A percentile compares a stretch with the other conserved stretches of the same genome.
These are phyloP conservation scores for Ochropleura leucogaster DNA, from an alignment of 2,888 invertebrate species.

Conservation along the genomic window DNA sequence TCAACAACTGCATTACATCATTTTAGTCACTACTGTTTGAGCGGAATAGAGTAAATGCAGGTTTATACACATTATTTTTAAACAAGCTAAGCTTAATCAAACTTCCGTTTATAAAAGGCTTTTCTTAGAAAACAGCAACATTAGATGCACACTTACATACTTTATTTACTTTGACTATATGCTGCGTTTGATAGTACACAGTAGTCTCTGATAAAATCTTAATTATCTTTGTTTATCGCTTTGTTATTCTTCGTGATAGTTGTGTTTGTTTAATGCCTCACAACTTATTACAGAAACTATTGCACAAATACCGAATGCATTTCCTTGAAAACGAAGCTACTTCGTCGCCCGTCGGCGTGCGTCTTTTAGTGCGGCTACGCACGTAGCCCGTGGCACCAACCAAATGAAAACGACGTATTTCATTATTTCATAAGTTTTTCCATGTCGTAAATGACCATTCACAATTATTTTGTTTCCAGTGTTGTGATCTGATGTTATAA, in stretches of 20 bases:
- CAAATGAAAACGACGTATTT: not conserved
- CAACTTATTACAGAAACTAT: conserved; percentile 13
- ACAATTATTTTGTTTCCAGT: too few relatives aligned
- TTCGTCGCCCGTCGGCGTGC: not conserved
- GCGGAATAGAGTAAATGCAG: conserved; percentile 20
- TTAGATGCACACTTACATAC: conserved; percentile 47
- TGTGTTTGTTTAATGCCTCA: conserved; percentile 52
- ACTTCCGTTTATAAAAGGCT: conserved; percentile 48
- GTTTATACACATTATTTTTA: conserved; percentile 16
- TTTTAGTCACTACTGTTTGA: conserved; percentile 37
- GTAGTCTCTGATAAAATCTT: conserved; percentile 62
- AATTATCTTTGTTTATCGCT: conserved; percentile 50
- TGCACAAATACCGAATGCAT: conserved; percentile 9
- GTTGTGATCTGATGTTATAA: too few relatives aligned
- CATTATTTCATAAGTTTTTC: conserved; percentile 3
- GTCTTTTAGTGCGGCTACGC: not conserved
- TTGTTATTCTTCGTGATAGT: conserved; percentile 46
- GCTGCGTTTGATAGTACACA: conserved; percentile 46
- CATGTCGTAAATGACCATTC: not conserved
- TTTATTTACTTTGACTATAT: conserved; percentile 59
- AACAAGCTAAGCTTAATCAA: conserved; percentile 18
- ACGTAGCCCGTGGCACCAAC: not conserved
- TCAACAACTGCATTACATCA: conserved; percentile 6
- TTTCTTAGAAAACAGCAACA: conserved; percentile 58
- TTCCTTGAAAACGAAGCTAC: conserved; percentile 24